phyloP scores from a whole-genome alignment of 2,888 invertebrate species.

The Drosophila subquinaria region DNA sequence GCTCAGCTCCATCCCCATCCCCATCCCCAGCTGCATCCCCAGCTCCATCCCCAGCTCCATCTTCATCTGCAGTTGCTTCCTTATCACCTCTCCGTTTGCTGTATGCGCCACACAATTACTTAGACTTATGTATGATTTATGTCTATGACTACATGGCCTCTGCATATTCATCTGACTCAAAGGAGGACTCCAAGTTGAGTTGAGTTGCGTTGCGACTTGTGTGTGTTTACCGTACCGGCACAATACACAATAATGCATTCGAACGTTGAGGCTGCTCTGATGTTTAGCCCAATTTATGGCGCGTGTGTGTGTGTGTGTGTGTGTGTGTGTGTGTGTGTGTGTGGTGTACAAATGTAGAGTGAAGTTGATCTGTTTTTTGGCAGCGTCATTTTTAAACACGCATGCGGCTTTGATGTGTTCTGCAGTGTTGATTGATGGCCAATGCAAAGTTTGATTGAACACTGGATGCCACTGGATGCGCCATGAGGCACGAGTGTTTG shows the following conservation, averaged over 20 bases:
- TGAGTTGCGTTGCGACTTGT: constrained; percentile 12
- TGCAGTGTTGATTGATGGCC: constrained; percentile 67
- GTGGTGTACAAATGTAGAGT: not conserved
- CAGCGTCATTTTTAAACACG: constrained; percentile 49
- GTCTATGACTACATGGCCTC: constrained; percentile 30
- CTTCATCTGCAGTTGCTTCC: not conserved
- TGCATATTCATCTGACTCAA: constrained; percentile 7
- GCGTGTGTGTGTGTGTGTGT: not conserved
- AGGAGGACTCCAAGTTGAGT: not conserved
- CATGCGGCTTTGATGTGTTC: constrained; percentile 69
- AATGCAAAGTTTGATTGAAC: constrained; percentile 77
- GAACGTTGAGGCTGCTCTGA: constrained; percentile 12
- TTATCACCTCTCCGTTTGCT: constrained; percentile 3
- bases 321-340: not conserved
- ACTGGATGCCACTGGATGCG: constrained; percentile 24
- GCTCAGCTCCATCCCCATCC: constrained; percentile 3
- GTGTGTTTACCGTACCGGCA: constrained; percentile 34
- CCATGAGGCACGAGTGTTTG: constrained; percentile 1
- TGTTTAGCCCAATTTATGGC: constrained; percentile 50
- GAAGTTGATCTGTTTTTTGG: constrained; percentile 52
- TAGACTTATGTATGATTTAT: constrained; percentile 69
- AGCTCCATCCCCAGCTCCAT: not conserved
- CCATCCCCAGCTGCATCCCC: not conserved
- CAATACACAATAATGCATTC: constrained; percentile 22
- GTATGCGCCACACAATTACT: constrained; percentile 72